Evolutionary conservation across 2,888 invertebrate genomes (phyloP), one percentile per base, ranked within the genome.

Genomic region (Dryobotodes eremita): DNA sequence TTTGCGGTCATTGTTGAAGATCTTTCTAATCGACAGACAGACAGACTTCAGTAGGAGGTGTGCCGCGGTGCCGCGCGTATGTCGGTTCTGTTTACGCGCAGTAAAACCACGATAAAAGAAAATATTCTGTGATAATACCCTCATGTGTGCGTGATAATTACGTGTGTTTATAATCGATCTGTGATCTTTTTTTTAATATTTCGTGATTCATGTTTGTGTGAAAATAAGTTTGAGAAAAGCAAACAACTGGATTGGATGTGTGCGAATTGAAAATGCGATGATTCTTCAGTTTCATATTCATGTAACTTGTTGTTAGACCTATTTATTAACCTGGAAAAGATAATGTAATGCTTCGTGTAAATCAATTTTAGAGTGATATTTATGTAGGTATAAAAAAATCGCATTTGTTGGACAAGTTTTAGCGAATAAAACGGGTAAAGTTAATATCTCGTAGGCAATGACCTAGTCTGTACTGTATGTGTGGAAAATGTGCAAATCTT

Each of bases 1-100:
- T 94, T 94, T 93, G 93, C 93, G 92, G 92, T 93, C 92, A 91
- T 92, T 92, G 93, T 92, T 90, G 90, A 91, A 92, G 92, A 94
- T 95, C 93, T 95, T 94, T 93, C 94, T 93, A 94, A 93, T 92
- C 89, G 86, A 87, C 87, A 77, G 71, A 77, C 83, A 75, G n/a
- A 78, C 78, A 79, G 26, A 79, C 80, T 92, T 91, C 91, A 92
- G 91, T 91, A 91, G 93, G 90, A 91, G 89, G 92, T 90, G 90
- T 85, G 90, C 91, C 86, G 92, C 89, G 88, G 90, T 83, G 90
- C 90, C 85, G 93, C 90, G 91, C 92, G 94, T 92, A 79, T 90
- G 94, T 94, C 87, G 61, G 53, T 80, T 70, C 64, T 69, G 76
- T 69, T 80, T 66, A 48, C 79, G 82, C 86, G 84, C 68, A 75